Evolutionary conservation across 2,888 invertebrate genomes (phyloP).

Genomic region (Athrips mouffetella): DNA sequence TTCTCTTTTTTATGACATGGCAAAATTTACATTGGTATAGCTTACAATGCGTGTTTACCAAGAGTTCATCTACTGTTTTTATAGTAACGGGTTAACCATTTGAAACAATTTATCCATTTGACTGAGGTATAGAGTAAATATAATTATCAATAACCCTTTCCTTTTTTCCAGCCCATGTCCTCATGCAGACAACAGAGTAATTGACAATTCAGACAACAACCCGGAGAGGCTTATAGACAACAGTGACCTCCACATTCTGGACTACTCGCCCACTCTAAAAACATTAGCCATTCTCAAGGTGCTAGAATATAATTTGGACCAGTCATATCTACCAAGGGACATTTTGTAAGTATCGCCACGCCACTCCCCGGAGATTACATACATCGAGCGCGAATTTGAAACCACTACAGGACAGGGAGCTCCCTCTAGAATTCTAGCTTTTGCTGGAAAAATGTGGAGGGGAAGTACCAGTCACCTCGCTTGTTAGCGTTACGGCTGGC

Average conservation of each 20-base stretch:
- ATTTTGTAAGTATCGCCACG: constrained; percentile 73
- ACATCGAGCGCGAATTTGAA: no score
- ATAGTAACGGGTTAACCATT: no score
- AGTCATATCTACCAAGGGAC: constrained; percentile 80
- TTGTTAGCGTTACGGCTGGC: no score
- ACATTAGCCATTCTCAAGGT: constrained; percentile 84
- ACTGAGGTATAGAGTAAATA: neutral
- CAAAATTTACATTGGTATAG: no score
- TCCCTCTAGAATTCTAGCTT: no score
- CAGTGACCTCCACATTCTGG: constrained; percentile 89
- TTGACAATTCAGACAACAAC: constrained; percentile 46
- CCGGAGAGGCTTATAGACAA: constrained; percentile 83
- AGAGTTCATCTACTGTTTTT: no score
- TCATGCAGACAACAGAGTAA: constrained; percentile 28
- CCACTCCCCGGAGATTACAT: neutral
- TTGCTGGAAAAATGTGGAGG: no score
- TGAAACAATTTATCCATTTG: no score
- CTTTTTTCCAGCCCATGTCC: constrained; percentile 35
- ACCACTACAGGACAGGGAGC: no score
- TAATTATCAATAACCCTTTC: neutral
- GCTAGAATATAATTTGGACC: constrained; percentile 81
- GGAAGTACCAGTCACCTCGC: no score
- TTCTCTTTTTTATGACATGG: no score
- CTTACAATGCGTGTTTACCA: no score
- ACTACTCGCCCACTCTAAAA: constrained; percentile 86